Base-by-base conservation (phyloP, 2,888 invertebrate genomes). In the Bursaphelenchus okinawaensis region DNA sequence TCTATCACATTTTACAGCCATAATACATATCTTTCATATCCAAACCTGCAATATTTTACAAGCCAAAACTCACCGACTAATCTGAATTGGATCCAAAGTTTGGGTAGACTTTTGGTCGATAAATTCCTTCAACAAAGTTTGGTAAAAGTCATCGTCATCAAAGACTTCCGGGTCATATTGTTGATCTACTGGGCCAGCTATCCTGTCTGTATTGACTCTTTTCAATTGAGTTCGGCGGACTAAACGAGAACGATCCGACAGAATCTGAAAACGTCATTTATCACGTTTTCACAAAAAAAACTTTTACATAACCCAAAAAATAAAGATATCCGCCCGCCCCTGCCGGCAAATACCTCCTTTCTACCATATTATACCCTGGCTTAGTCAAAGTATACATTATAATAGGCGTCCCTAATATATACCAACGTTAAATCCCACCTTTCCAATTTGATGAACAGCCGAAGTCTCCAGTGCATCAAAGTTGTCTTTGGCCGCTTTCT, bases 101-200 rank as follows among this genome's bases (percentile, higher is more conserved):
- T 75, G 75, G 77, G 89, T 89, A 3, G 89, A 88, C 67, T 93
- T 93, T 71, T 89, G 89, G 83, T 95, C 93, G 70, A 96, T 93
- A 50, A 96, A 85, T 83, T 95, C 93, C 69, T 92, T 86, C 52
- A 96, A 85, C 62, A 94, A 86, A 79, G 93, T 91, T 84, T 94
- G 93, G 84, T 96, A 96, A 83, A 96, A 96, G 83, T 96, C 96
- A 78, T 90, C 91, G 82, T 96, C 96, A 83, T 96, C 94, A 85
- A 92, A 96, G 78, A 95, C 90, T 62, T 80, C 80, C 8, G 66
- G 62, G 61, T 80, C 80, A 24, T 55, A 57, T 24, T 24, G 59
- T 24, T 68, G 66, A 22, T 63, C 66, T 7, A 58, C 7, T 24
- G 69, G 50, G 16, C 64, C 87, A 0, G 90, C 90, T 54, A 90